Conservation (phyloP, 30 jellyfish, hydroid and myxozoan genomes). For the Aurelia aurita region DNA sequence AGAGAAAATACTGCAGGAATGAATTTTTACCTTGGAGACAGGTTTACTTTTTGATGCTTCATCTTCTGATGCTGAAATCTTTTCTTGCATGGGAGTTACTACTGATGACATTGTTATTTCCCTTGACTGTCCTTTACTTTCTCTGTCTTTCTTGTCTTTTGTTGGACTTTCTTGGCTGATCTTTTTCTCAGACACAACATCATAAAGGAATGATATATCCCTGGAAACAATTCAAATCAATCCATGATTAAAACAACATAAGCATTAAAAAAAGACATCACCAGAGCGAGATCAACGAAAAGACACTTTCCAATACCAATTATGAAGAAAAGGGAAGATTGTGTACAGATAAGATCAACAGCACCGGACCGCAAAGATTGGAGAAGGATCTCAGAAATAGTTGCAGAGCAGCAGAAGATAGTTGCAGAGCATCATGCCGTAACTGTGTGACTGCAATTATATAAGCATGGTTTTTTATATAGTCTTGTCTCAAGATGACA, state of each 20-base stretch:
- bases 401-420: too few species aligned
- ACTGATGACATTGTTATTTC: neutral
- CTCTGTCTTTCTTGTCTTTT: neutral
- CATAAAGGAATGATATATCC: conserved; percentile 81
- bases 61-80: neutral
- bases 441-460: too few species aligned
- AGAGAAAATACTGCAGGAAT: neutral
- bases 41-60: neutral
- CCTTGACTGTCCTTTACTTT: neutral
- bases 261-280: too few species aligned
- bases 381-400: too few species aligned
- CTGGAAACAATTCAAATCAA: conserved; percentile 6
- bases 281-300: too few species aligned
- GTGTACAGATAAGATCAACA: too few species aligned
- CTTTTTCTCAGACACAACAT: conserved; percentile 67
- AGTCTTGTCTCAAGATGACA: too few species aligned
- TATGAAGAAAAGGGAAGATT: too few species aligned
- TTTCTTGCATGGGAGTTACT: neutral
- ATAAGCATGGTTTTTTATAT: too few species aligned
- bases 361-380: too few species aligned
- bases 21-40: neutral
- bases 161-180: conserved; percentile 21
- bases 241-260: neutral
- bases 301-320: too few species aligned
- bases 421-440: too few species aligned